These are phyloP conservation scores for Pteropus rufus DNA, from an alignment of 2,797 vertebrate genomes.

Conservation along the genomic window DNA sequence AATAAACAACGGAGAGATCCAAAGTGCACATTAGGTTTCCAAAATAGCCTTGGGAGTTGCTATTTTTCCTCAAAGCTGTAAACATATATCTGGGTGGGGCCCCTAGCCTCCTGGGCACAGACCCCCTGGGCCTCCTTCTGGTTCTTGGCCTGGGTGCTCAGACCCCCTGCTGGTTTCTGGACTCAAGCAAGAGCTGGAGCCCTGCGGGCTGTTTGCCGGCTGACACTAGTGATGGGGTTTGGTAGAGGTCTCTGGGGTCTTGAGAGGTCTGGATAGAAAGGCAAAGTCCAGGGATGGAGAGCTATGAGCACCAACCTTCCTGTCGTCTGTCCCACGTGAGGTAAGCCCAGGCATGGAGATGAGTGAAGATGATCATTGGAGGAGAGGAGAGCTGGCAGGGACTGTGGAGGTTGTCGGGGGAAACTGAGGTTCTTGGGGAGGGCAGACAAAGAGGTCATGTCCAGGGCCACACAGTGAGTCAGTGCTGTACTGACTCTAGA, in stretches of 20 bases:
- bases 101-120: not conserved
- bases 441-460: not conserved
- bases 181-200: not conserved
- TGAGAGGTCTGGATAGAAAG: not conserved
- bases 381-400: not conserved
- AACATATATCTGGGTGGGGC: slow-evolving; percentile 63
- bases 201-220: not conserved
- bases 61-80: slow-evolving; percentile 61
- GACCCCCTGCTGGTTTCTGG: not conserved
- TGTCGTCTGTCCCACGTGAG: fast-evolving
- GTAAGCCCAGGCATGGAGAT: not conserved
- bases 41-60: slow-evolving; percentile 62
- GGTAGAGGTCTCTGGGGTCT: not conserved
- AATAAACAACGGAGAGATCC: slow-evolving; percentile 55
- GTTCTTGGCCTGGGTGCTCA: not conserved
- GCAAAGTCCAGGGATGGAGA: not conserved
- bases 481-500: not conserved
- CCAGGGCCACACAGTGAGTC: not conserved
- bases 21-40: slow-evolving; percentile 70
- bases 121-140: not conserved
- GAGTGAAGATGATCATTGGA: not conserved
- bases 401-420: not conserved
- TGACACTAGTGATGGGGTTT: not conserved
- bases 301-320: not conserved
- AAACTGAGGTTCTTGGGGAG: not conserved